Evolutionary conservation across 2,113 vertebrate genomes (phyloP).

Genomic region (Phaetusa simplex): DNA sequence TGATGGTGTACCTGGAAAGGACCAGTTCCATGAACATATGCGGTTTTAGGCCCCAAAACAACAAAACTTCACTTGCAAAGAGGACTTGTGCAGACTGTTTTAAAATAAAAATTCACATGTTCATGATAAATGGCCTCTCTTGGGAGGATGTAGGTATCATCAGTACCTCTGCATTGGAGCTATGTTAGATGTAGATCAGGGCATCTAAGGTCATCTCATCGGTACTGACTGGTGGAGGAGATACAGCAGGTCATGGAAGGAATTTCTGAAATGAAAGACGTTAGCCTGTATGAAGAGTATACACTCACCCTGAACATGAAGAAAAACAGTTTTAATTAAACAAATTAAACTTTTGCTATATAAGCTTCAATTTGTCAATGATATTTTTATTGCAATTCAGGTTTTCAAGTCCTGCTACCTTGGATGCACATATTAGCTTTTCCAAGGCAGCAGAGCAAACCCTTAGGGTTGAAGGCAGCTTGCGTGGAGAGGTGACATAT

Average conservation of each 20-base stretch:
- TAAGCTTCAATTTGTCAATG: neutral
- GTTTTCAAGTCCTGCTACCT: neutral
- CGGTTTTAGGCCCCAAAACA: neutral
- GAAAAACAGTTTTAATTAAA: neutral
- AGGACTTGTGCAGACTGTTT: neutral
- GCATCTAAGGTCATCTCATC: neutral
- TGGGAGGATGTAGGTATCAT: neutral
- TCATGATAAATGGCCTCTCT: rapidly evolving
- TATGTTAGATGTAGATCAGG: neutral
- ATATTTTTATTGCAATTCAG: neutral
- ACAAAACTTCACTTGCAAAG: neutral
- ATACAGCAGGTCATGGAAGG: neutral
- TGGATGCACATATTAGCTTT: neutral
- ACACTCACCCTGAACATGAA: rapidly evolving
- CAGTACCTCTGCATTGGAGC: neutral
- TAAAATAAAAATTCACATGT: neutral
- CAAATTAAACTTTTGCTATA: neutral
- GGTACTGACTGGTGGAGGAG: neutral
- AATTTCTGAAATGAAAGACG: neutral
- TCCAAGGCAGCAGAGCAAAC: neutral
- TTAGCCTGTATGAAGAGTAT: neutral
- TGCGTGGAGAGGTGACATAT: neutral
- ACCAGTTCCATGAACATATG: neutral
- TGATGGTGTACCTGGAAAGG: neutral
- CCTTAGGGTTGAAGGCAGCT: neutral